phyloP scores from a whole-genome alignment of 2,797 vertebrate species.

The Mus minutoides region DNA sequence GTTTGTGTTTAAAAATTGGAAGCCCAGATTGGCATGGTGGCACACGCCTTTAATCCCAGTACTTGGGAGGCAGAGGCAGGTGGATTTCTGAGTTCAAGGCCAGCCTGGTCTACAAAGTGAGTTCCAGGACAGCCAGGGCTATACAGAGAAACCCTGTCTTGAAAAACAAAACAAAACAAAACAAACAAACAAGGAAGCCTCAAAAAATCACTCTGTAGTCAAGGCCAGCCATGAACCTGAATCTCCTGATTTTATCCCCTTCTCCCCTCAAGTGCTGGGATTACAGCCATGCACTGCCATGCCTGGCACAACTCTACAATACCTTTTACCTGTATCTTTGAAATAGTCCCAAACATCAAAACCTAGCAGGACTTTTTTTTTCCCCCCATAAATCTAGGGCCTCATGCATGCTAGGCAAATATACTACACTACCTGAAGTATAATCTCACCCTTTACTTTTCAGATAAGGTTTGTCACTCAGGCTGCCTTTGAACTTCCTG shows the following conservation, averaged over 20 bases:
- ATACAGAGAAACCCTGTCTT: too few relatives aligned
- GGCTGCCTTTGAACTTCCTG: neutral
- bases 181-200: too few relatives aligned
- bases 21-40: too few relatives aligned
- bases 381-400: neutral
- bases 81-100: too few relatives aligned
- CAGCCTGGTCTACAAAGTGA: too few relatives aligned
- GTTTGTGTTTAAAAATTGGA: neutral
- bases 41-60: too few relatives aligned
- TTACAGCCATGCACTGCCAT: neutral
- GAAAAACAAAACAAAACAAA: too few relatives aligned
- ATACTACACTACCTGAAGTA: too few relatives aligned
- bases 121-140: too few relatives aligned
- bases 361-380: rapidly evolving
- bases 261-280: neutral
- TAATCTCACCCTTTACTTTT: neutral
- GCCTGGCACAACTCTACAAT: neutral
- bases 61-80: too few relatives aligned
- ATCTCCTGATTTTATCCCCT: neutral
- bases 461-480: neutral
- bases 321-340: neutral
- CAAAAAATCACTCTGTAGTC: neutral
- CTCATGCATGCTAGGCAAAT: neutral
- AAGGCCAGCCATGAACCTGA: neutral
- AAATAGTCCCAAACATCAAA: neutral